Conservation (phyloP, 1,140 invertebrate genomes). For the Bombus soroeensis region DNA sequence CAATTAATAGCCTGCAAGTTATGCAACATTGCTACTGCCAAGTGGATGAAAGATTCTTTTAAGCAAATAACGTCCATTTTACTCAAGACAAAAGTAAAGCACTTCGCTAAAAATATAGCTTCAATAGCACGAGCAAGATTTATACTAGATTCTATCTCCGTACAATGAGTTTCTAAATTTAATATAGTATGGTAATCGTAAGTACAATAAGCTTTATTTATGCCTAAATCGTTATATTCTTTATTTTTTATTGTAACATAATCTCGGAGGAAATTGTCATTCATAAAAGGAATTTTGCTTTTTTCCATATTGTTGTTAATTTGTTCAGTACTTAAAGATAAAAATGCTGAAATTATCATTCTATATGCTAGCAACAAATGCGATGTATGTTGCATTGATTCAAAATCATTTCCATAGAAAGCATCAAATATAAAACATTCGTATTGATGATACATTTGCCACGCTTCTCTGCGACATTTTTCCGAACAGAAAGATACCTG, state of each 20-base stretch:
- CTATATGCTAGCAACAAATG: slow-evolving; percentile 83
- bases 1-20: slow-evolving; percentile 85
- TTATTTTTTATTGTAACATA: slow-evolving; percentile 46
- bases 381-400: slow-evolving; percentile 65
- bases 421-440: slow-evolving; percentile 83
- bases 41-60: slow-evolving; percentile 61
- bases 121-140: slow-evolving; percentile 82
- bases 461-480: slow-evolving; percentile 80
- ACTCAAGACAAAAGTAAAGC: slow-evolving; percentile 80
- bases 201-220: slow-evolving; percentile 65
- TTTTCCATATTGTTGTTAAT: slow-evolving; percentile 31
- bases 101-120: slow-evolving; percentile 84
- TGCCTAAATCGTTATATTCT: slow-evolving; percentile 11
- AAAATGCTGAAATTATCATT: slow-evolving; percentile 78
- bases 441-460: slow-evolving; percentile 82
- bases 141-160: slow-evolving; percentile 79
- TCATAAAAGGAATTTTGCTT: slow-evolving; percentile 56
- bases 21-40: slow-evolving; percentile 82
- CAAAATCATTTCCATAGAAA: slow-evolving; percentile 76
- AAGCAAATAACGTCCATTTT: slow-evolving; percentile 54
- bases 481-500: slow-evolving; percentile 83
- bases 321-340: slow-evolving; percentile 26
- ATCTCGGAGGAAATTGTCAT: slow-evolving; percentile 79
- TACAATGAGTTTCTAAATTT: slow-evolving; percentile 81
- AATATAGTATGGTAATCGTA: slow-evolving; percentile 75